Conservation (phyloP, 1,140 invertebrate genomes). For the Drosophila nannoptera region DNA sequence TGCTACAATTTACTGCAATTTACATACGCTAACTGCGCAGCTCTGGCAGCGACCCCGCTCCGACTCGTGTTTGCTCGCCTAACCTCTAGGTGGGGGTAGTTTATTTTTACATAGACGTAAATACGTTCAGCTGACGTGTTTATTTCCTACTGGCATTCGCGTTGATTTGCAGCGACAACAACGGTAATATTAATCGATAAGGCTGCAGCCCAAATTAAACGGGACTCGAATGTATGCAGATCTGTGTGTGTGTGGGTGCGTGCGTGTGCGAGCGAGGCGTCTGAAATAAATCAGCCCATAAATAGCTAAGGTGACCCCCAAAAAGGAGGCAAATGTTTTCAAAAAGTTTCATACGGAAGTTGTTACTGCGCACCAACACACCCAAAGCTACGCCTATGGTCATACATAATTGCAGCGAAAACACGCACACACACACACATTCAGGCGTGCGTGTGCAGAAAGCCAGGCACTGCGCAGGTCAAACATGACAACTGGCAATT, state of each 20-base stretch:
- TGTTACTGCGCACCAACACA: conserved; percentile 11
- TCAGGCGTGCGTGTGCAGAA: conserved; percentile 2
- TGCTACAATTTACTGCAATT: conserved; percentile 45
- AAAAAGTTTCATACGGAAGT: conserved; percentile 54
- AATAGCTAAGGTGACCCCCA: conserved; percentile 66
- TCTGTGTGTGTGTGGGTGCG: not conserved
- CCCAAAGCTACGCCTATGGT: not conserved
- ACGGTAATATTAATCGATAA: conserved; percentile 29
- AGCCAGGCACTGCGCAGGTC: conserved; percentile 61
- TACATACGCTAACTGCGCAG: conserved; percentile 52
- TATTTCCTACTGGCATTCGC: conserved; percentile 4
- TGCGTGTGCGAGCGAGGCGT: not conserved
- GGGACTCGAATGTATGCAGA: conserved; percentile 11
- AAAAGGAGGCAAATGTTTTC: conserved; percentile 32
- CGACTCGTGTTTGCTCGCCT: not conserved
- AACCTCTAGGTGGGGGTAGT: conserved; percentile 18
- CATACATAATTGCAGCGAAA: conserved; percentile 55
- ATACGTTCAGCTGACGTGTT: conserved; percentile 34
- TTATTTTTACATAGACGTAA: conserved; percentile 30
- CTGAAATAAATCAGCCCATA: conserved; percentile 2
- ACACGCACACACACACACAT: conserved; percentile 5
- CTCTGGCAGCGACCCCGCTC: not conserved
- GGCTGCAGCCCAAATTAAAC: conserved; percentile 25
- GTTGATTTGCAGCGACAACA: conserved; percentile 12
- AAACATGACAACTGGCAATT: conserved; percentile 56